These are phyloP conservation scores for Cylas formicarius DNA, from an alignment of 1,140 invertebrate species.

Conservation along the genomic window DNA sequence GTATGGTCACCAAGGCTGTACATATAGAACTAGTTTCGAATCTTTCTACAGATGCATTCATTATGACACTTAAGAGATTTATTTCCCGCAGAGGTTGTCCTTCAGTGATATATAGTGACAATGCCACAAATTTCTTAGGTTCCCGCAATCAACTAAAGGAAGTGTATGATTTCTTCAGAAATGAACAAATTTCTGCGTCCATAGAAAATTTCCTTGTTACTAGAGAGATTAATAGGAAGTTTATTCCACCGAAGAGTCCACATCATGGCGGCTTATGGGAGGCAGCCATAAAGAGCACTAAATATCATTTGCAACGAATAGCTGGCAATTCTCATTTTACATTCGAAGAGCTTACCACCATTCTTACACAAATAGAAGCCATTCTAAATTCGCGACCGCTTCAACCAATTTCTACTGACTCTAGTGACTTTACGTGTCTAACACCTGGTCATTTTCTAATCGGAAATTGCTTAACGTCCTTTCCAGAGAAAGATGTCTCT, in stretches of 20 bases:
- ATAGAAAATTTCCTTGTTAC: conserved; percentile 8
- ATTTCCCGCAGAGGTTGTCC: conserved; percentile 12
- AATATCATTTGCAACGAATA: conserved; percentile 6
- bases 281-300: conserved; percentile 1
- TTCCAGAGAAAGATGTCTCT: conserved; percentile 19
- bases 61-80: conserved; percentile 13
- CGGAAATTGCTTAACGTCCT: conserved; percentile 20
- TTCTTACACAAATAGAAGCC: conserved; percentile 7
- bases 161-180: conserved; percentile 11
- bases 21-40: conserved; percentile 13
- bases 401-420: conserved; percentile 5
- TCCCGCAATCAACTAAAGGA: conserved; percentile 12
- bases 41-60: conserved; percentile 12
- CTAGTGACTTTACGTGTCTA: not conserved
- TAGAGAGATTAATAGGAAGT: conserved; percentile 9
- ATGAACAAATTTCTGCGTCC: not conserved
- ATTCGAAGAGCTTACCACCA: conserved; percentile 28
- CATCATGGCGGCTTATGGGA: conserved; percentile 11
- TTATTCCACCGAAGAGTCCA: conserved; percentile 10
- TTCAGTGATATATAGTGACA: conserved; percentile 15
- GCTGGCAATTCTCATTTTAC: conserved; percentile 26
- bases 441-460: conserved; percentile 13
- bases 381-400: conserved; percentile 9
- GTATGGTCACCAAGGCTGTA: conserved; percentile 16
- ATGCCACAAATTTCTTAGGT: conserved; percentile 19